Percentiles rank a stretch among this genome's conserved stretches.
Evolutionary conservation across 2,113 vertebrate species (phyloP).

Genomic region (Mohoua ochrocephala): DNA sequence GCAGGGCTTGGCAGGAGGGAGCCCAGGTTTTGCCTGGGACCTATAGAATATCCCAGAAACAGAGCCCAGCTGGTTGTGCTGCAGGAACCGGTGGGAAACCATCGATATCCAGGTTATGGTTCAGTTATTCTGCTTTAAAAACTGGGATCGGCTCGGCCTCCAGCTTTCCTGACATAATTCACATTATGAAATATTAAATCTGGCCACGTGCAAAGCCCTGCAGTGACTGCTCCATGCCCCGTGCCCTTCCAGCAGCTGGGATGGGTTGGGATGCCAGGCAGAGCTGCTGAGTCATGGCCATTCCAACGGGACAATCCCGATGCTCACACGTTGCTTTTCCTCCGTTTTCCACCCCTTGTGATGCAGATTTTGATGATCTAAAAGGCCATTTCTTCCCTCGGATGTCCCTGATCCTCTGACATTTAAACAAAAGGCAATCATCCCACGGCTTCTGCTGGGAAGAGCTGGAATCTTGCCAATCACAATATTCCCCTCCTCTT

Average conservation of each 20-base stretch:
- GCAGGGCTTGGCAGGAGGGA: background rate
- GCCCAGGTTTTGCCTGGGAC: background rate
- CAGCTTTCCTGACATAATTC: background rate
- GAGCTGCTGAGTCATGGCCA: background rate
- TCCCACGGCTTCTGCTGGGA: conserved; percentile 15
- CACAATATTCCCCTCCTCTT: conserved; percentile 46
- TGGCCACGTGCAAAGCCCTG: background rate
- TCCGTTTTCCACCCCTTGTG: rapidly evolving
- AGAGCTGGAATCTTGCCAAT: background rate
- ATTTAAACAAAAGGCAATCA: conserved; percentile 54
- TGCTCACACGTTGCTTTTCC: background rate
- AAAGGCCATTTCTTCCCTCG: background rate
- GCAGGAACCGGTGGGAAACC: background rate
- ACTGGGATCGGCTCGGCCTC: background rate
- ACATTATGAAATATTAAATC: background rate
- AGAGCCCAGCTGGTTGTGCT: background rate
- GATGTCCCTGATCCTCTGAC: conserved; percentile 39
- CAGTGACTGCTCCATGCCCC: background rate
- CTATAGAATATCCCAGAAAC: background rate
- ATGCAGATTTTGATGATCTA: background rate
- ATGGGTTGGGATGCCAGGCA: background rate
- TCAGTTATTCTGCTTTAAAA: background rate
- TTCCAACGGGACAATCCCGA: background rate
- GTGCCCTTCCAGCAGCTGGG: background rate
- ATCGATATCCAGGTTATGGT: background rate